Evolutionary conservation across 2,888 invertebrate genomes (phyloP).

Genomic region (Lasioglossum malachurum): DNA sequence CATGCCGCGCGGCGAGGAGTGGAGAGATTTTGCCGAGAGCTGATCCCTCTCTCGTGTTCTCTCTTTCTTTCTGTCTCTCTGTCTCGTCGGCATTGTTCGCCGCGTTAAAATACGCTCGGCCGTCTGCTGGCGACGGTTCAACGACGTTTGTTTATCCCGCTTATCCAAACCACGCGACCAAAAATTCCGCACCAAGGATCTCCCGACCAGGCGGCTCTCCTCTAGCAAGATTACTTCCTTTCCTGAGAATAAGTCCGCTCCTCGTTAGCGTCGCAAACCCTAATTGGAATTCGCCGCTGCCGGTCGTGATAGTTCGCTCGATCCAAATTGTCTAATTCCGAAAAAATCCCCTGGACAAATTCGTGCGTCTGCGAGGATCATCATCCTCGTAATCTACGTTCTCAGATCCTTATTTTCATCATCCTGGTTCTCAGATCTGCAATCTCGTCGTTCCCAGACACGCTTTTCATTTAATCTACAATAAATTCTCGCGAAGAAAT

Average conservation of each 20-base stretch:
- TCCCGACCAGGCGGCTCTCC: background rate
- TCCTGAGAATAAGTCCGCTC: background rate
- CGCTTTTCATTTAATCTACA: too few species aligned
- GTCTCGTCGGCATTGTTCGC: conserved; percentile 9
- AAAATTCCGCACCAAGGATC: conserved; percentile 12
- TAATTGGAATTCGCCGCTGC: conserved; percentile 36
- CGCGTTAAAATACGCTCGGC: conserved; percentile 16
- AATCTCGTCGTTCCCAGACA: background rate
- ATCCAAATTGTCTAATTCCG: conserved; percentile 20
- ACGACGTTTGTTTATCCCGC: conserved; percentile 20
- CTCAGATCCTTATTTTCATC: too few species aligned
- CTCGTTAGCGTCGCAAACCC: conserved; percentile 20
- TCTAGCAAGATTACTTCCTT: background rate
- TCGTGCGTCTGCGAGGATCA: background rate
- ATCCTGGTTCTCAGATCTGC: background rate
- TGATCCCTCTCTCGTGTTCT: background rate
- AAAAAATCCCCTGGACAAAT: background rate
- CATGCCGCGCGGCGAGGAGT: background rate
- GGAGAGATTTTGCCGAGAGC: background rate
- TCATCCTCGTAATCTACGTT: background rate
- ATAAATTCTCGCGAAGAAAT: too few species aligned
- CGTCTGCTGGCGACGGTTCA: conserved; percentile 46
- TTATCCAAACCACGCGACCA: background rate
- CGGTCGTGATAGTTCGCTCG: background rate
- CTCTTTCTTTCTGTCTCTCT: background rate